Evolutionary conservation across 2,888 invertebrate species (phyloP), one percentile per base, ranked within the genome.

Genomic region (Eupithecia abbreviata): DNA sequence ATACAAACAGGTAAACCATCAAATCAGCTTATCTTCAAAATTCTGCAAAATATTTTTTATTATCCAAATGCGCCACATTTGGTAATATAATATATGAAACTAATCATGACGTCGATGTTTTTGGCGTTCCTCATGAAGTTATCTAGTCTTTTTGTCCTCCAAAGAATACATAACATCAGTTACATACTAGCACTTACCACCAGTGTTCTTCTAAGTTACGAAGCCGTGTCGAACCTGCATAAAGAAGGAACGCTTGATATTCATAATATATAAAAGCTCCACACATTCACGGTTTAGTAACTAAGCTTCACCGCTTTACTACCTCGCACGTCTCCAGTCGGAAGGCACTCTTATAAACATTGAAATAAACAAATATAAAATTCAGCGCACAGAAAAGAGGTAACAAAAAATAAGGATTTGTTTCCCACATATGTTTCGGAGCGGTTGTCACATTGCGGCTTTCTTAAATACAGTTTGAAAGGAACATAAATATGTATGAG

Each of bases 401-500:
- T 87, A 84, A 86, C 86, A 84, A 82, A 87, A 87, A 84, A 85
- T 88, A 81, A 79, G 83, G 84, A 85, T 86, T 86, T 87, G 87
- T 87, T 87, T 87, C 83, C 41, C 68, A 71, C 45, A 65, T 85
- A 81, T 85, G 86, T 88, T 87, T 84, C 81, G 79, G 86, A 87
- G 86, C 85, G 84, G 89, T 86, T 90, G 90, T 89, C 90, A 89
- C 83, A 83, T 69, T 43, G 69, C 74, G 71, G 74, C 80, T 83
- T 86, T 84, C 84, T 90, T 85, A 84, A 88, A 87, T 86, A 89
- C 87, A 88, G 89, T 88, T 89, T 85, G 83, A 84, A 82, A 82
- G 51, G n/a, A 68, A 82, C 80, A 84, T 90, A 89, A 89, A 92
- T 90, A 90, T 92, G 89, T 91, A 91, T 90, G 90, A 88, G 88